Percentiles rank a stretch among this genome's conserved stretches.
phyloP scores from a whole-genome alignment of 30 jellyfish, hydroid and myxozoan species.

The Aurelia aurita complex sp. Pacific region DNA sequence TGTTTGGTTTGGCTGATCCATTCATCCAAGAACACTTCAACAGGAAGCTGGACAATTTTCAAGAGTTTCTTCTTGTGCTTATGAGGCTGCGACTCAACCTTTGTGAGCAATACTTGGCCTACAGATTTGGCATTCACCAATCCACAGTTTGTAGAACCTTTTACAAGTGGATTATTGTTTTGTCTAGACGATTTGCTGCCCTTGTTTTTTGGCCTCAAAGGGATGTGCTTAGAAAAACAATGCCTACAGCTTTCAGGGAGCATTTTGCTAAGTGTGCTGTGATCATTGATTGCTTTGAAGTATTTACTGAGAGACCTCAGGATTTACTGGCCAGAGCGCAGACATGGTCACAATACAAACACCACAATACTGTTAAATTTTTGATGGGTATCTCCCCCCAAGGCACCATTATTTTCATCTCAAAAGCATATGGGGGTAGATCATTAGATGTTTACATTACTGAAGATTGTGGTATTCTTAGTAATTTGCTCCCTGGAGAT shows the following conservation, averaged over 20 bases:
- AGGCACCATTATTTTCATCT: conserved; percentile 42
- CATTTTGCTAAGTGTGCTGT: conserved; percentile 28
- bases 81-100: not conserved
- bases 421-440: conserved; percentile 68
- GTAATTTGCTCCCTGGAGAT: no score
- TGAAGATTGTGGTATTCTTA: not conserved
- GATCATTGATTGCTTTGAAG: conserved; percentile 10
- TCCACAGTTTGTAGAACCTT: not conserved
- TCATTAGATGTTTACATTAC: conserved; percentile 24
- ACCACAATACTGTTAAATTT: no score
- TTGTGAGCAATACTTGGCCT: conserved; percentile 12
- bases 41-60: not conserved
- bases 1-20: not conserved
- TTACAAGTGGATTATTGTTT: not conserved
- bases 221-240: conserved; percentile 13
- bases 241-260: conserved; percentile 37
- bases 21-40: not conserved
- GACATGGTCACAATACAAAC: no score
- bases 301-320: conserved; percentile 12
- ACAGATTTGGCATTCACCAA: not conserved
- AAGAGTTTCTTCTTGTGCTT: not conserved
- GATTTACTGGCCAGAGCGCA: no score
- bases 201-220: conserved; percentile 40
- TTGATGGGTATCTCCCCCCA: not conserved
- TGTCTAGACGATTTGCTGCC: not conserved